Conservation (phyloP, 2,888 invertebrate species). For the Pachymerium ferrugineum region DNA sequence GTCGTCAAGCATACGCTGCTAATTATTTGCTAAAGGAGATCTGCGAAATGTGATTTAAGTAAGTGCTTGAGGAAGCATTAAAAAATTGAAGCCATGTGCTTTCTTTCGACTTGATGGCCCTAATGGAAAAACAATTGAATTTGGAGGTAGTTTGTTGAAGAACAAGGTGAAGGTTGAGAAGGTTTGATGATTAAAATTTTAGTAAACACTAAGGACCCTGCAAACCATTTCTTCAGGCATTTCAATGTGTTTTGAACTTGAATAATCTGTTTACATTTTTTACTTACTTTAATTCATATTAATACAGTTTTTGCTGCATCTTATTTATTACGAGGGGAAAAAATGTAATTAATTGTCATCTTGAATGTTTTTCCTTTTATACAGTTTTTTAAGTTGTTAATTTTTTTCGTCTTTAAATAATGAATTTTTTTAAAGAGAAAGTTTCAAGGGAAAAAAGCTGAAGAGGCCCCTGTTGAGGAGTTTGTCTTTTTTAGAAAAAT, state of each 20-base stretch:
- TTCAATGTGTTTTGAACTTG: not conserved
- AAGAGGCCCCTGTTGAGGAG: too few species aligned
- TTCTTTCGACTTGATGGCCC: not conserved
- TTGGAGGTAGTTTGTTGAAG: not conserved
- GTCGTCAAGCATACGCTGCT: not conserved
- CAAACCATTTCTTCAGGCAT: not conserved
- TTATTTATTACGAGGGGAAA: not conserved
- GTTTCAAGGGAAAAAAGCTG: too few species aligned
- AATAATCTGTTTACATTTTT: not conserved
- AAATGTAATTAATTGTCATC: not conserved
- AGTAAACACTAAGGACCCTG: not conserved
- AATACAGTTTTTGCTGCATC: not conserved
- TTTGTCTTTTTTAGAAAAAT: not conserved
- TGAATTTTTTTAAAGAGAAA: too few species aligned
- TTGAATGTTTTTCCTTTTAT: not conserved
- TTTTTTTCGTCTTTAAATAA: not conserved
- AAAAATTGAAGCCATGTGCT: conserved; percentile 7
- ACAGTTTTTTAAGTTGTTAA: not conserved
- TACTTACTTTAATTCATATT: not conserved
- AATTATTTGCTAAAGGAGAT: conserved; percentile 15
- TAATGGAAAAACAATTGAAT: conserved; percentile 21
- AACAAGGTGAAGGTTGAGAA: not conserved
- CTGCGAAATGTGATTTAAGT: conserved; percentile 11
- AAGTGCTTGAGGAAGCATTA: conserved; percentile 15
- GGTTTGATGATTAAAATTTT: not conserved